These are phyloP conservation scores for Acrobasis consociella DNA, from an alignment of 2,888 invertebrate species.

Conservation along the genomic window DNA sequence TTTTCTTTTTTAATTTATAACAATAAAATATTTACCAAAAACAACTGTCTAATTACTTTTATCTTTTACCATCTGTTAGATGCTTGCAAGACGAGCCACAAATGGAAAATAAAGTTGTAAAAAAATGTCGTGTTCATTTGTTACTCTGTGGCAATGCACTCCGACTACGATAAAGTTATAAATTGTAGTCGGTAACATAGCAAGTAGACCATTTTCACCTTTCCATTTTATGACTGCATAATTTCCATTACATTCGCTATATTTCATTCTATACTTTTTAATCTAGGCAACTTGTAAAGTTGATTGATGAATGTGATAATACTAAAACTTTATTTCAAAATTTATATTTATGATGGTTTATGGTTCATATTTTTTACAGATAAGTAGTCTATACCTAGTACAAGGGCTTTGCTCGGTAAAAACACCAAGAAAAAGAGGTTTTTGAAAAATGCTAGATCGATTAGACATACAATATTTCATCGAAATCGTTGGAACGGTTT, in stretches of 20 bases:
- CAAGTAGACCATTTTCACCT: conserved; percentile 43
- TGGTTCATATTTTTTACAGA: no score
- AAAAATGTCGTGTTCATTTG: neutral
- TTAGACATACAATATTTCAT: no score
- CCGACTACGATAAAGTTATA: conserved; percentile 40
- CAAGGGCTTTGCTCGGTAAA: no score
- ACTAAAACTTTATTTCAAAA: no score
- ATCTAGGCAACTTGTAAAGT: neutral
- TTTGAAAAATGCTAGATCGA: no score
- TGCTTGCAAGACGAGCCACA: neutral
- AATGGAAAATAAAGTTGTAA: neutral
- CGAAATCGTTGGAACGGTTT: no score
- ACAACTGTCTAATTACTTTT: no score
- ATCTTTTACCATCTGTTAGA: neutral
- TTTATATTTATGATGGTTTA: no score
- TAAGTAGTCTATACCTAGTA: no score
- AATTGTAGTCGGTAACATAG: conserved; percentile 44
- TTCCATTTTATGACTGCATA: conserved; percentile 41
- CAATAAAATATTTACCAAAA: no score
- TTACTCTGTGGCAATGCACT: conserved; percentile 24
- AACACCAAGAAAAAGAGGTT: no score
- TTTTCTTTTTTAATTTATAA: no score
- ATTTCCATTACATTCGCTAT: conserved; percentile 46
- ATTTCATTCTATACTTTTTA: conserved; percentile 24
- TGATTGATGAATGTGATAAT: neutral